Evolutionary conservation across 2,113 vertebrate genomes (phyloP), one percentile per base, ranked within the genome.

Genomic region (Hippocampus abdominalis): DNA sequence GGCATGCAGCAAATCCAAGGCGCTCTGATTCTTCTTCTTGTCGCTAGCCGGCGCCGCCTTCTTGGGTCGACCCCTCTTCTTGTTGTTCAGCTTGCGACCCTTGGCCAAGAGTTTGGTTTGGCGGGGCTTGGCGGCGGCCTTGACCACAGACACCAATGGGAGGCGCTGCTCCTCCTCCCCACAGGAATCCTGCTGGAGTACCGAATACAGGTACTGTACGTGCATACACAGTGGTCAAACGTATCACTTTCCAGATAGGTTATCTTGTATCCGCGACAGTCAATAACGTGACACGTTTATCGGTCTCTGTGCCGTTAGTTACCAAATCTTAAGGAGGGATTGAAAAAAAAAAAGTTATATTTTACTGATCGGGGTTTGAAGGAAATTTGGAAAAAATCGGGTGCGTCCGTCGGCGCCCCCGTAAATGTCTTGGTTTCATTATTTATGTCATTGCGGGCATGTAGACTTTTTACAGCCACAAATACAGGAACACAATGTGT

Each of bases 11-110:
- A 96, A 89, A 40, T 98, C 97, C 83, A 98, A 91, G 67, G 96
- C 93, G 3, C 93, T 94, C 88, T 96, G 96, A 79, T 87, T 94
- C 88, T 97, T 98, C 89, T 94, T 95, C 88, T 95, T 97, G 72
- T 94, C 95, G 84, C 96, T 95, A 0, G 91, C 91, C 1, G 91
- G 69, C 18, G 93, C 56, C 21, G 95, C 93, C 68, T 99, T 99
- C 92, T 99, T 99, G 83, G 97, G 97, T 4, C 97, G 94, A 3
- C 97, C 97, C 0, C 97, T 94, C 84, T 97, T 98, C 81, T 94
- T 94, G 79, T 93, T 96, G 9, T 94, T 94, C 87, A 98, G 86
- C 82, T 98, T 98, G 75, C 96, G 93, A 62, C 96, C 94, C 75
- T 97, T 98, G 74, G 95, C 91, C 71, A 95, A 90, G 12, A 98